These are phyloP conservation scores for Prunella himalayana DNA, from an alignment of 2,113 vertebrate genomes.

Conservation along the genomic window DNA sequence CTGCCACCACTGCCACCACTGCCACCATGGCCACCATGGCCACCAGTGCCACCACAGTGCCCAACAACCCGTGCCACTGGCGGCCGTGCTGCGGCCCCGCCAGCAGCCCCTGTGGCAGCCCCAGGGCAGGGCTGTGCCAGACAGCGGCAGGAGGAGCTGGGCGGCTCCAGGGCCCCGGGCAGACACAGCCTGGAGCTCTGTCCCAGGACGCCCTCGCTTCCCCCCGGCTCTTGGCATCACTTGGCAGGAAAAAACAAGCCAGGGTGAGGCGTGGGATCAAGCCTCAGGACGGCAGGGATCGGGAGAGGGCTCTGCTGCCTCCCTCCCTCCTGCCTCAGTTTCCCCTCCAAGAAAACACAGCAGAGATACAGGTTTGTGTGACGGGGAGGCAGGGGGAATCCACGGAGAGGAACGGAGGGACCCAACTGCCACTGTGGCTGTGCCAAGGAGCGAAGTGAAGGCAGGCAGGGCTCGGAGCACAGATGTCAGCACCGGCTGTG, in stretches of 20 bases:
- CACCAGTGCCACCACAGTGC: background rate
- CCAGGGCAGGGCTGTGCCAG: background rate
- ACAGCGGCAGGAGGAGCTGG: background rate
- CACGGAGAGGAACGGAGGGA: background rate
- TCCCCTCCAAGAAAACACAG: background rate
- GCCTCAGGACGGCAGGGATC: background rate
- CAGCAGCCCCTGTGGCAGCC: background rate
- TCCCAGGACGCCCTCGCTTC: background rate
- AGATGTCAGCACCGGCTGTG: constrained; percentile 24
- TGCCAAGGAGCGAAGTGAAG: background rate
- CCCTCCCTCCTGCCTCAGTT: constrained; percentile 18
- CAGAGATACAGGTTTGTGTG: rapidly evolving
- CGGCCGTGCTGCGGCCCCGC: rapidly evolving
- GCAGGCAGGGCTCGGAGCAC: background rate
- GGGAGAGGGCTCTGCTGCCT: background rate
- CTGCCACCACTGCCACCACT: rapidly evolving
- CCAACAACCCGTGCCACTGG: background rate
- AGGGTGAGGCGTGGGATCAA: background rate
- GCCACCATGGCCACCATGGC: rapidly evolving
- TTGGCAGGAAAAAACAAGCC: background rate
- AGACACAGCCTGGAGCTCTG: background rate
- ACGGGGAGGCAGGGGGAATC: background rate
- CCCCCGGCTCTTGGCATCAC: background rate
- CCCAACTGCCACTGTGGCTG: background rate
- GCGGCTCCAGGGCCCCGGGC: background rate